Conservation (phyloP, 2,797 vertebrate species). For the Anguilla marmorata region DNA sequence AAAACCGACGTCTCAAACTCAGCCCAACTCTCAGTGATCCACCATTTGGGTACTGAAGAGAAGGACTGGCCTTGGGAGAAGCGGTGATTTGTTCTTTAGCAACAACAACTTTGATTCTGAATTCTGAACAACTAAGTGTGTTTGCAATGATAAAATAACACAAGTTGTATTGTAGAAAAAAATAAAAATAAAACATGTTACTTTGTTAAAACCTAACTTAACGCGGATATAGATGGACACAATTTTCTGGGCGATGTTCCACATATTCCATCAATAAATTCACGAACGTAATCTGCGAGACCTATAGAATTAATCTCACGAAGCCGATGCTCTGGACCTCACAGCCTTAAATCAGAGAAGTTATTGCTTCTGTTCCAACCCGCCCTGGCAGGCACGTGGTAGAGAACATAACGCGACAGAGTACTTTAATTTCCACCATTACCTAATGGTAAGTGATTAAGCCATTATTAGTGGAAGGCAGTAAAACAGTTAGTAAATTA, state of each 20-base stretch:
- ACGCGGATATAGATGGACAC: neutral
- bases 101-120: neutral
- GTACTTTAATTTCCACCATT: neutral
- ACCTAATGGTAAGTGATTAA: neutral
- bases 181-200: neutral
- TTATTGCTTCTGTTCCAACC: neutral
- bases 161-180: too few species aligned
- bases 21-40: neutral
- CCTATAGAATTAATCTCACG: neutral
- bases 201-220: neutral
- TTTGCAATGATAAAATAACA: too few species aligned
- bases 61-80: neutral
- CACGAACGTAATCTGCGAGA: neutral
- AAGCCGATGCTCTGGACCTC: neutral
- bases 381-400: neutral
- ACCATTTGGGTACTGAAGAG: neutral
- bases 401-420: neutral
- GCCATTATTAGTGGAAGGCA: neutral
- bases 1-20: neutral
- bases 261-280: conserved; percentile 4
- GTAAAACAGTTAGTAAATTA: neutral
- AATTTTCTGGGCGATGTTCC: neutral
- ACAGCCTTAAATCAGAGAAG: conserved; percentile 21
- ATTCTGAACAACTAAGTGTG: too few species aligned
- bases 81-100: neutral